Evolutionary conservation across 1,140 invertebrate genomes (phyloP).

Genomic region (Bombus affinis): DNA sequence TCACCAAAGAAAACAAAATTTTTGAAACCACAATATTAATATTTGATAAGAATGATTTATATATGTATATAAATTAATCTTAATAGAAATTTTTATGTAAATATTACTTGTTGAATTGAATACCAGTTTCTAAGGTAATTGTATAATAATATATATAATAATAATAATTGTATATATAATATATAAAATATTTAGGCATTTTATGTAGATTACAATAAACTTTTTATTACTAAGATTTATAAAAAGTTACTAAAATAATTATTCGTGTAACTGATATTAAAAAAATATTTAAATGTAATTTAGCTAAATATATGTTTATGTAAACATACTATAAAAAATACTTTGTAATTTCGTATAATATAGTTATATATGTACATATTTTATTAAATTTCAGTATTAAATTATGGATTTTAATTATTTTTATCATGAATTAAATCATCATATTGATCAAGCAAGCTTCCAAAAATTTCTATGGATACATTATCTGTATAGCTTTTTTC

Average conservation of each 20-base stretch:
- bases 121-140: not conserved
- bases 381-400: not conserved
- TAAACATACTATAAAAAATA: not conserved
- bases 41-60: constrained; percentile 17
- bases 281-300: not conserved
- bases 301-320: not conserved
- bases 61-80: constrained; percentile 17
- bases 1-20: constrained; percentile 75
- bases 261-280: not conserved
- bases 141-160: not conserved
- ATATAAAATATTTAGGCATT: not conserved
- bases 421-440: constrained; percentile 3
- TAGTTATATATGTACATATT: not conserved
- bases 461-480: constrained; percentile 52
- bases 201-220: not conserved
- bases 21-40: constrained; percentile 73
- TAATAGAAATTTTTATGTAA: not conserved
- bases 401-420: not conserved
- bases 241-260: not conserved
- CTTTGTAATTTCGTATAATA: not conserved
- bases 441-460: constrained; percentile 16
- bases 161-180: too few relatives aligned
- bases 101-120: not conserved
- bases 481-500: not conserved
- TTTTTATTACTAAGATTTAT: not conserved